Base-by-base conservation (phyloP, 1,140 invertebrate genomes). In the Panagrolaimus sp. region DNA sequence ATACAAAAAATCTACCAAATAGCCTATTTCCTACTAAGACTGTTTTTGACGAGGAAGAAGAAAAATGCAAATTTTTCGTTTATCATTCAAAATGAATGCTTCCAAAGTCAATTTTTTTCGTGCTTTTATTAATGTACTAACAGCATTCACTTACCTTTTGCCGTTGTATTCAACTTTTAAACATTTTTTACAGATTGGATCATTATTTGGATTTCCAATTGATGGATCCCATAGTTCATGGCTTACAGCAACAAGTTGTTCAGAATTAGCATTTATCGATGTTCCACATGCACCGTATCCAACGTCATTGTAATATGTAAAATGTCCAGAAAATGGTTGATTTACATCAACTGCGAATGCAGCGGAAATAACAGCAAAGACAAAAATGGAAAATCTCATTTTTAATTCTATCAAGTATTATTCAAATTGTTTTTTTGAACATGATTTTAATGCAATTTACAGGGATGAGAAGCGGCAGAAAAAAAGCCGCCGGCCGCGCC, bases 271-370 rank as follows among this genome's bases (percentile, higher is more conserved):
- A 47, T 64, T 64, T 20, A 64, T 64, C 9, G 45, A 4, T 16
- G 2, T 0, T 27, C 63, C 63, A 20, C 63, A 64, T 16, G 63
- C 63, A 20, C 63, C 63, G 16, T 64, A 64, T 9, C 63, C 63
- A 9, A 31, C 63, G 14, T 64, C 63, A 20, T 64, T 64, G 63
- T 64, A 64, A 20, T 64, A 64, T 1, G 63, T 64, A 31, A 64
- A 64, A 57, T 57, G 51, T 9, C 51, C 51, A 20, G 9, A 25
- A 27, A 57, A 16, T 1, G 51, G 51, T 57, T 57, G 51, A 57
- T 57, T 57, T 27, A 57, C 4, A 11, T 20, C 20, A 4, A 57
- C n/a, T 11, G 13, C 51, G 3, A 57, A 13, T 0, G 51, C 11
- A 20, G 20, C 20, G 8, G 51, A 11, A 11, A 57, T 57, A 4